These are phyloP conservation scores for Calidris pugnax DNA, from an alignment of 2,113 vertebrate species.

Conservation along the genomic window DNA sequence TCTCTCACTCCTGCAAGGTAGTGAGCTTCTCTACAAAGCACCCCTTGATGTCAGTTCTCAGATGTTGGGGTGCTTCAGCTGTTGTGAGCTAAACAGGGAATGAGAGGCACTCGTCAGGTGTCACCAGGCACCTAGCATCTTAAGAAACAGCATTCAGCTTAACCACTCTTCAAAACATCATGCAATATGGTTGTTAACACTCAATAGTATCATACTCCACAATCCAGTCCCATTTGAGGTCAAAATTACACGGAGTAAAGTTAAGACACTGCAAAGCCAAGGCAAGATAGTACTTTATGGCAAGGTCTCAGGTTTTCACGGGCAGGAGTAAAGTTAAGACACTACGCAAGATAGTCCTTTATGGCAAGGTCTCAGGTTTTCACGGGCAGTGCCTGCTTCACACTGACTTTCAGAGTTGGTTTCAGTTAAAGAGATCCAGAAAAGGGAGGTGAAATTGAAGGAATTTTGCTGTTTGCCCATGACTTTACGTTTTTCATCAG, in stretches of 20 bases:
- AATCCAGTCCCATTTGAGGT: accelerated
- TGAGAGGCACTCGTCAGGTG: background rate
- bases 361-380: background rate
- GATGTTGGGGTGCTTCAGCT: background rate
- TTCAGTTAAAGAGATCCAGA: background rate
- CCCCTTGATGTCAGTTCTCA: background rate
- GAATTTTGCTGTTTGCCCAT: background rate
- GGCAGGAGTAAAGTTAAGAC: background rate
- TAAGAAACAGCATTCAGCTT: background rate
- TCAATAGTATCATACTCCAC: background rate
- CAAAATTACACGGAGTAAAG: background rate
- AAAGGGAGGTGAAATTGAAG: background rate
- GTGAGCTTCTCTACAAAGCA: background rate
- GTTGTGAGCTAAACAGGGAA: background rate
- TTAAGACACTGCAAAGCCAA: background rate
- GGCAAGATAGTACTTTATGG: background rate
- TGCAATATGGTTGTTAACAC: background rate
- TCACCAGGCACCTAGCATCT: background rate
- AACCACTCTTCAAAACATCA: background rate
- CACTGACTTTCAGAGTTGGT: background rate
- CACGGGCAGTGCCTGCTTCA: background rate
- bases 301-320: background rate
- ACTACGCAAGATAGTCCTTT: background rate
- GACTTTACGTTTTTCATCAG: background rate
- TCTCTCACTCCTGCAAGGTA: background rate